A percentile compares a stretch with the other conserved stretches of the same genome.
Evolutionary conservation across 2,888 invertebrate species (phyloP).

Genomic region (Apamea crenata): DNA sequence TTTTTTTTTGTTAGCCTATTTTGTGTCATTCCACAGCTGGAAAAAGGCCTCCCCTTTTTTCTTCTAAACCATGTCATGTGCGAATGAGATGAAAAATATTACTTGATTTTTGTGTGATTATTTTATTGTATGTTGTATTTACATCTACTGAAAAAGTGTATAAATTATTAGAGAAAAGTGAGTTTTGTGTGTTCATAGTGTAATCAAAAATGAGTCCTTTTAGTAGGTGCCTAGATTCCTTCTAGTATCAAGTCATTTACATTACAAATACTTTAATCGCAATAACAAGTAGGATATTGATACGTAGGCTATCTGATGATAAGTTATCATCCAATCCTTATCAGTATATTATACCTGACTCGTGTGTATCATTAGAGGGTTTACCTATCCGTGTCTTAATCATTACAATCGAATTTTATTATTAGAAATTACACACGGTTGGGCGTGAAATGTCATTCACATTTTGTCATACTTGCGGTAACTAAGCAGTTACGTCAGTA

Average conservation of each 20-base stretch:
- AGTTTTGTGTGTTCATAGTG: background rate
- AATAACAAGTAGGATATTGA: background rate
- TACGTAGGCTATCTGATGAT: background rate
- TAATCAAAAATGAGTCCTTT: background rate
- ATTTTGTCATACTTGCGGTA: background rate
- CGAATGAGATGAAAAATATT: background rate
- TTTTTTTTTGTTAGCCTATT: too few species aligned
- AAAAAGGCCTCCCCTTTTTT: too few species aligned
- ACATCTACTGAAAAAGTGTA: background rate
- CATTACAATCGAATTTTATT: background rate
- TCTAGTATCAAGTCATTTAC: background rate
- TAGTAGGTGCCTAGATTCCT: background rate
- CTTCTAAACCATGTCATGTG: too few species aligned
- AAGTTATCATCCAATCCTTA: slow-evolving; percentile 6
- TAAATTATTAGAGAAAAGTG: background rate
- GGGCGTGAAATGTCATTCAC: background rate
- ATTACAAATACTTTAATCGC: background rate
- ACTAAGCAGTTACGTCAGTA: background rate
- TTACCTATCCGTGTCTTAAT: slow-evolving; percentile 16
- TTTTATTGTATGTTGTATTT: background rate
- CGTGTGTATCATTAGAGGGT: background rate
- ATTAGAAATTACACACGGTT: slow-evolving; percentile 11
- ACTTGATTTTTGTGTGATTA: too few species aligned
- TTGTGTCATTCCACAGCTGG: too few species aligned
- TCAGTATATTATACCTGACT: background rate